A percentile compares a stretch with the other conserved stretches of the same genome.
These are phyloP conservation scores for Antheraea yamamai DNA, from an alignment of 2,888 invertebrate genomes.

Conservation along the genomic window DNA sequence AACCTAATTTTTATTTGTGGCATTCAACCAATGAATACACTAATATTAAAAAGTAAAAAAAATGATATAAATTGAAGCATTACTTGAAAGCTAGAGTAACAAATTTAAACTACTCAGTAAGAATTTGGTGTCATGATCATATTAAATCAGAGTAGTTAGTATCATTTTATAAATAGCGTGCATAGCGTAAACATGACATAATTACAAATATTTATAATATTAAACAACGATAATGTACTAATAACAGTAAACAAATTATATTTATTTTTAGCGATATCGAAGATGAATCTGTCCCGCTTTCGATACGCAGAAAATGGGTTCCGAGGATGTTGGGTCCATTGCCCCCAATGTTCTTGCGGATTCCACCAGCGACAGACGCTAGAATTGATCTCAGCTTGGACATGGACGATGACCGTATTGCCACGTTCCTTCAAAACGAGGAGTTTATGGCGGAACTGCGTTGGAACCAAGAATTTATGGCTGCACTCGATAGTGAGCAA, in stretches of 20 bases:
- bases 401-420: slow-evolving; percentile 93
- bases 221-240: background rate
- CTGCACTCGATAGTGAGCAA: slow-evolving; percentile 89
- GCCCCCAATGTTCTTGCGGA: slow-evolving; percentile 89
- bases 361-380: slow-evolving; percentile 77
- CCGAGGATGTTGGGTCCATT: slow-evolving; percentile 90
- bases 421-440: slow-evolving; percentile 93
- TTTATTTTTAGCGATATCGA: slow-evolving; percentile 62
- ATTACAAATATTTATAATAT: background rate
- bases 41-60: background rate
- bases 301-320: slow-evolving; percentile 86
- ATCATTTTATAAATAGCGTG: background rate
- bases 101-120: background rate
- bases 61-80: background rate
- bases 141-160: background rate
- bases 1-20: too few species aligned
- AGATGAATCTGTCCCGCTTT: slow-evolving; percentile 70
- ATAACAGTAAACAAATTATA: background rate
- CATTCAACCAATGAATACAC: too few species aligned
- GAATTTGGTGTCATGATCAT: background rate
- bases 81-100: background rate
- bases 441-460: slow-evolving; percentile 94
- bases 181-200: background rate
- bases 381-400: slow-evolving; percentile 79
- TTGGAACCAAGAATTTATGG: slow-evolving; percentile 94